These are phyloP conservation scores for Euleptes europaea DNA, from an alignment of 2,113 vertebrate genomes.

Conservation along the genomic window DNA sequence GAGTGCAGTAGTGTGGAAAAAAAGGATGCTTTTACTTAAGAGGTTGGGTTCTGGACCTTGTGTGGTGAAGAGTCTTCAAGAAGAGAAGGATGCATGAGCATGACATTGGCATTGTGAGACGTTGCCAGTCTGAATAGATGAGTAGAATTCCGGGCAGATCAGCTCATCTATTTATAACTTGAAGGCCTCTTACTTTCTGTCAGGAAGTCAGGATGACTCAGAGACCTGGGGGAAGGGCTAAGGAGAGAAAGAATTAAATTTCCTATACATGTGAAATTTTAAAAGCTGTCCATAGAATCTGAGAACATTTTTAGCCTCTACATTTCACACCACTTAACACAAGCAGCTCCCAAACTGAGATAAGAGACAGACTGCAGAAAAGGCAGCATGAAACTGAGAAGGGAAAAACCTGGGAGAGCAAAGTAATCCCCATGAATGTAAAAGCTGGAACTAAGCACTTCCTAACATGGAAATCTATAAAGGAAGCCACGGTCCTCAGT, in stretches of 20 bases:
- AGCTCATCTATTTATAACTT: conserved; percentile 70
- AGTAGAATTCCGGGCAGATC: neutral
- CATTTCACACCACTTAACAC: neutral
- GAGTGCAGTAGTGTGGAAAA: neutral
- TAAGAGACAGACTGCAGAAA: neutral
- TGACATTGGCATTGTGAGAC: neutral
- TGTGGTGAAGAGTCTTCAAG: neutral
- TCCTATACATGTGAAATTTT: neutral
- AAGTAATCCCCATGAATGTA: neutral
- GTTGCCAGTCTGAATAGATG: neutral
- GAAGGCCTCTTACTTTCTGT: conserved; percentile 19
- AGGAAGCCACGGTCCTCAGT: too few relatives aligned
- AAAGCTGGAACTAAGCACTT: neutral
- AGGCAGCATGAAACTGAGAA: neutral
- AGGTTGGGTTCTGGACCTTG: neutral
- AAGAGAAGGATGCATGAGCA: neutral
- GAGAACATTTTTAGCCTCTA: neutral
- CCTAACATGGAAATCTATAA: neutral
- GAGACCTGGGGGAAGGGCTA: conserved; percentile 61
- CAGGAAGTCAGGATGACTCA: conserved; percentile 57
- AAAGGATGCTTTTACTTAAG: too few relatives aligned
- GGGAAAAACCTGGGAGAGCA: neutral
- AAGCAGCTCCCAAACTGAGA: neutral
- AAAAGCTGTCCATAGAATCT: neutral
- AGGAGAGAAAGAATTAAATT: neutral